Evolutionary conservation across 2,113 vertebrate genomes (phyloP).

Genomic region (Corvus cornix): DNA sequence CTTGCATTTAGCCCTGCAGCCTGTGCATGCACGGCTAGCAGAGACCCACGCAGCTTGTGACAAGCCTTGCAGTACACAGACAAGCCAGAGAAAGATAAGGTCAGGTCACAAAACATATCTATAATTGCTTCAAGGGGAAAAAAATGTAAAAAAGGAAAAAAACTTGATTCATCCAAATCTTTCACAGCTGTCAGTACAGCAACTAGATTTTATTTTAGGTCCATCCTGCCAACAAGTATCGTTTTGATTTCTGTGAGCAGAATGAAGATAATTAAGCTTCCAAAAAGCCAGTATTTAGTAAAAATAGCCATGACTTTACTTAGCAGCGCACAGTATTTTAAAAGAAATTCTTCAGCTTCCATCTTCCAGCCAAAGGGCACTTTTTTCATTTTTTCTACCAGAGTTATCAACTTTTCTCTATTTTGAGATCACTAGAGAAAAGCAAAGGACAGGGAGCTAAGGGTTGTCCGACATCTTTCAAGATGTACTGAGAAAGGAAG

Average conservation of each 20-base stretch:
- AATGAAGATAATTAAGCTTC: conserved; percentile 14
- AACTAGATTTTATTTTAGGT: conserved; percentile 6
- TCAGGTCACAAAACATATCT: background rate
- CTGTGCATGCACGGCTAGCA: background rate
- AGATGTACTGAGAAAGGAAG: background rate
- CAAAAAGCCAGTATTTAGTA: background rate
- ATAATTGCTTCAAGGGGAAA: background rate
- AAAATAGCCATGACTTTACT: conserved; percentile 9
- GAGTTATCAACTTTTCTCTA: background rate
- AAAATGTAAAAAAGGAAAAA: background rate
- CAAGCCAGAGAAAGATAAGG: background rate
- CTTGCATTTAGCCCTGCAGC: background rate
- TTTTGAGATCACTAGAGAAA: background rate
- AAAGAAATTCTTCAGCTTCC: background rate
- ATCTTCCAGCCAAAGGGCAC: background rate
- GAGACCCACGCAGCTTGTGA: background rate
- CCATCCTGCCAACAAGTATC: background rate
- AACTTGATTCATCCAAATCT: background rate
- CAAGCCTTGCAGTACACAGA: background rate
- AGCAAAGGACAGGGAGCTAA: background rate
- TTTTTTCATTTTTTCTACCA: background rate
- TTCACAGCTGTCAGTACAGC: background rate
- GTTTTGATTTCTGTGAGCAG: conserved; percentile 6
- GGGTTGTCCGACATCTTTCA: background rate
- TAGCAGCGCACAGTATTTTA: background rate